Evolutionary conservation across 2,113 vertebrate genomes (phyloP).

Genomic region (Pachycephala philippinensis): DNA sequence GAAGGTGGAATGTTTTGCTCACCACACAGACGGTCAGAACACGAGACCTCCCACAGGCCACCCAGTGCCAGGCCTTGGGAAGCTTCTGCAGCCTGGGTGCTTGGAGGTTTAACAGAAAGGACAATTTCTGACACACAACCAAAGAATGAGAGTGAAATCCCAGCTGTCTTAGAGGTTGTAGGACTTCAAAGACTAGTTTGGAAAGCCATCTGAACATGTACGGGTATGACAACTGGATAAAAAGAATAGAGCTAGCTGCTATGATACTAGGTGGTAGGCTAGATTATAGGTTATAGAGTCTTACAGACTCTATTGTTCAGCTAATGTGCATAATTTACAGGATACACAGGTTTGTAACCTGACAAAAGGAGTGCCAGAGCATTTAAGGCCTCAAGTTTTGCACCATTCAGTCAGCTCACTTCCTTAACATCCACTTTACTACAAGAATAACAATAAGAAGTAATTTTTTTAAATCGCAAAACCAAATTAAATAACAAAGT

Average conservation of each 20-base stretch:
- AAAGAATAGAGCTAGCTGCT: background rate
- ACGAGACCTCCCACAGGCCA: fast-evolving
- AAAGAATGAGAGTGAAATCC: background rate
- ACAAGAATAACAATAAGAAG: background rate
- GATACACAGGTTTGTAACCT: background rate
- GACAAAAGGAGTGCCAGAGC: background rate
- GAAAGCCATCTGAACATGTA: background rate
- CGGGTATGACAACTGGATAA: background rate
- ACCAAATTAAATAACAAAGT: background rate
- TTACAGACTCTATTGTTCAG: background rate
- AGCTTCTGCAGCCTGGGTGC: background rate
- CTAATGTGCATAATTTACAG: background rate
- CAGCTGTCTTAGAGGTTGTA: background rate
- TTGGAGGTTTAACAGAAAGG: background rate
- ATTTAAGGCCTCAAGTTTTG: background rate
- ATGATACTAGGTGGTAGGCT: background rate
- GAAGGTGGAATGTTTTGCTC: background rate
- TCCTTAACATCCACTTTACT: background rate
- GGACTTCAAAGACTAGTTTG: background rate
- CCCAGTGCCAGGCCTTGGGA: background rate
- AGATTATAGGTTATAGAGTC: background rate
- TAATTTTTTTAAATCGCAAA: background rate
- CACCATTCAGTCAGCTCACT: background rate
- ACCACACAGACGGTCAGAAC: background rate
- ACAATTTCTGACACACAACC: background rate